Evolutionary conservation across 2,797 vertebrate species (phyloP).

Genomic region (Lacerta viridis): DNA sequence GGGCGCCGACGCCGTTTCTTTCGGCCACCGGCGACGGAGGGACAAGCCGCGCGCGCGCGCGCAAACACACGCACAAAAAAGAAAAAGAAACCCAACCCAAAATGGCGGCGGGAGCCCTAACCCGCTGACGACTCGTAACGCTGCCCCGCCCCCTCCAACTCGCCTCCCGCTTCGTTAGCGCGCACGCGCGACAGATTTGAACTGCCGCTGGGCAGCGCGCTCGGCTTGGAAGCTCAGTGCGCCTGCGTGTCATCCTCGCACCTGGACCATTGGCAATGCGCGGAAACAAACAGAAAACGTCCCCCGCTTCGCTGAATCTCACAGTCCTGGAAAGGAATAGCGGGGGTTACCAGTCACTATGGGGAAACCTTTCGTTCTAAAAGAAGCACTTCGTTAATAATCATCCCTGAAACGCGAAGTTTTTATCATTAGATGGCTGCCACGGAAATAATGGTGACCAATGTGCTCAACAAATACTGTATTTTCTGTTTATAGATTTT

Average conservation of each 20-base stretch:
- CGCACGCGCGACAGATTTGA: conserved; percentile 13
- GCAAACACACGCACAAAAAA: too few relatives aligned
- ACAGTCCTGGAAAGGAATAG: too few relatives aligned
- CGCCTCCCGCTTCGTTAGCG: background rate
- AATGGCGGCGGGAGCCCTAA: conserved; percentile 20
- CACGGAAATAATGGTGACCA: too few relatives aligned
- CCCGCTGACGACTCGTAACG: background rate
- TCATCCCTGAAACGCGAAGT: too few relatives aligned
- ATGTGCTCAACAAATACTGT: too few relatives aligned
- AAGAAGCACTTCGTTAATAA: too few relatives aligned
- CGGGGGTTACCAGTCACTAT: background rate
- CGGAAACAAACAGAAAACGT: background rate
- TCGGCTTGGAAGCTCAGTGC: background rate
- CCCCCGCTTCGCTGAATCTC: too few relatives aligned
- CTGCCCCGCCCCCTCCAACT: too few relatives aligned
- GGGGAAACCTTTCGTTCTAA: background rate
- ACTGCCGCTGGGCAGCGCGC: background rate
- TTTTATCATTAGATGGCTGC: too few relatives aligned
- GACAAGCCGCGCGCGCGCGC: too few relatives aligned
- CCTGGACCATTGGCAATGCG: accelerated
- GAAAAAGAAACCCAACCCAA: background rate
- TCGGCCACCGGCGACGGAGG: background rate
- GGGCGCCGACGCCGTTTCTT: background rate
- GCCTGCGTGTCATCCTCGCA: background rate
- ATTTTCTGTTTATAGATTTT: too few relatives aligned